phyloP scores from a whole-genome alignment of 2,113 vertebrate genomes.

The Brienomyrus longianalis region DNA sequence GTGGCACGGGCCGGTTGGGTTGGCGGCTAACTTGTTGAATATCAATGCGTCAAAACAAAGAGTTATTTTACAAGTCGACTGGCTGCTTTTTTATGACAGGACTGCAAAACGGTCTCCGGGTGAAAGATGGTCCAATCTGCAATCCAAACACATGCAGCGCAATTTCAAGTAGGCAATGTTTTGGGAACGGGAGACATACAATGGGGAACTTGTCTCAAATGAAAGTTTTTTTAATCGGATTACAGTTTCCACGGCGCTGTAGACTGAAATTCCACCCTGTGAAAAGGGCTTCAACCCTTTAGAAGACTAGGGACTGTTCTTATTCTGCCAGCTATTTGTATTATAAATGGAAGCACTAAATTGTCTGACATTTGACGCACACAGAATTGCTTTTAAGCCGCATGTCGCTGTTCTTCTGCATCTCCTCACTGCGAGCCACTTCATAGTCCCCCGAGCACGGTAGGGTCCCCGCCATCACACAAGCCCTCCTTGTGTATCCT shows the following conservation, averaged over 20 bases:
- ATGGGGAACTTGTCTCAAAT: constrained; percentile 12
- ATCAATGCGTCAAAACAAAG: constrained; percentile 11
- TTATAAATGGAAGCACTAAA: not conserved
- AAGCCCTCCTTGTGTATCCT: not conserved
- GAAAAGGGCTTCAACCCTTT: constrained; percentile 6
- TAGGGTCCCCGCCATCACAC: not conserved
- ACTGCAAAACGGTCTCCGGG: not conserved
- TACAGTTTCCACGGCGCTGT: constrained; percentile 9
- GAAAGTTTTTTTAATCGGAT: constrained; percentile 7
- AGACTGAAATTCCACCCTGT: constrained; percentile 12
- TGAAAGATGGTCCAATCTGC: constrained; percentile 10
- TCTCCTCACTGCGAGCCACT: not conserved
- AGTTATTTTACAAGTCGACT: not conserved
- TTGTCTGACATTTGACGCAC: not conserved
- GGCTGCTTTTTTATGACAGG: constrained; percentile 4
- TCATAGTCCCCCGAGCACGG: not conserved
- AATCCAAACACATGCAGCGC: not conserved
- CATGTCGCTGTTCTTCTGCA: not conserved
- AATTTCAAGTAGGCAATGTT: not conserved
- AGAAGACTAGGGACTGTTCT: not conserved
- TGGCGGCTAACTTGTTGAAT: not conserved
- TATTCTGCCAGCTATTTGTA: constrained; percentile 4
- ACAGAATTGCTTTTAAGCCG: not conserved
- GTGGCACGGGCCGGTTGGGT: not conserved
- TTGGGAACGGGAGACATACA: not conserved